Evolutionary conservation across 2,797 vertebrate species (phyloP).

Genomic region (Trematomus bernacchii): DNA sequence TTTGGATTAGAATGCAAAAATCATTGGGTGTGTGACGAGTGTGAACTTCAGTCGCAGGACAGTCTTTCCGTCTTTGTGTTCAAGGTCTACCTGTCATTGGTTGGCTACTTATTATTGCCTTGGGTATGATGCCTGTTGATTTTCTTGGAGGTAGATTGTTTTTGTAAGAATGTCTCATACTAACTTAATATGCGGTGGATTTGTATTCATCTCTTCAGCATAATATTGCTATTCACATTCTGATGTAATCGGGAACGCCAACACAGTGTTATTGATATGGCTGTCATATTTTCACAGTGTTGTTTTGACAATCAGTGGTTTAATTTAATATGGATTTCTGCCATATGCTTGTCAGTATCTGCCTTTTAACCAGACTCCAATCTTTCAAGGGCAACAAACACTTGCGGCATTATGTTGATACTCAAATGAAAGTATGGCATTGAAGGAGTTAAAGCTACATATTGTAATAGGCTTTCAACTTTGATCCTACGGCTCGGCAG

Average conservation of each 20-base stretch:
- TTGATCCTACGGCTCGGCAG: too few species aligned
- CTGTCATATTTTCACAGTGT: constrained; percentile 64
- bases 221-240: constrained; percentile 37
- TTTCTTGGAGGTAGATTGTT: constrained; percentile 23
- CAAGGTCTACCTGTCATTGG: background rate
- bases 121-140: background rate
- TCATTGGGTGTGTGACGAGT: background rate
- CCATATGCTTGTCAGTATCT: constrained; percentile 21
- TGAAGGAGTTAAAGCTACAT: background rate
- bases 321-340: constrained; percentile 23
- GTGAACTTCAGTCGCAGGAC: background rate
- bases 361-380: constrained; percentile 1
- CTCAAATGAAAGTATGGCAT: background rate
- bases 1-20: background rate
- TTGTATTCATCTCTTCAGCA: constrained; percentile 58
- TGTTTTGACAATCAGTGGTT: constrained; percentile 33
- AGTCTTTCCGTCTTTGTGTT: background rate
- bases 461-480: background rate
- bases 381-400: constrained; percentile 4
- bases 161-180: constrained; percentile 12
- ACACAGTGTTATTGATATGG: constrained; percentile 68
- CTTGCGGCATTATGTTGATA: background rate
- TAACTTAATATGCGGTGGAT: constrained; percentile 22
- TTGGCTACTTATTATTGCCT: constrained; percentile 13
- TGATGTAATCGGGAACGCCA: constrained; percentile 46